Conservation (phyloP, 2,113 vertebrate genomes). For the Meles meles region DNA sequence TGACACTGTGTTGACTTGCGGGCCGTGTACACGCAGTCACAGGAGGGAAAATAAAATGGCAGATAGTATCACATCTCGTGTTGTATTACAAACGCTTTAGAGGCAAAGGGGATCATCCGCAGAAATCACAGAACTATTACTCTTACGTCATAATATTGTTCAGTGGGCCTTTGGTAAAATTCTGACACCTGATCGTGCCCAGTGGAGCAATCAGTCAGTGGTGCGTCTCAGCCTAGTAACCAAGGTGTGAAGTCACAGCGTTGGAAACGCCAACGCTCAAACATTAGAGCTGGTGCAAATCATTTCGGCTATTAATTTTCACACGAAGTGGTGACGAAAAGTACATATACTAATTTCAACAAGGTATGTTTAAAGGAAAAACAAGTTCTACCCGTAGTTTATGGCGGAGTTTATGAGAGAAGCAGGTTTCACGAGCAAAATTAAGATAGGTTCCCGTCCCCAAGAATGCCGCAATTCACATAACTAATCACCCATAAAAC, state of each 20-base stretch:
- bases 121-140: background rate
- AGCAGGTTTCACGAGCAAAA: constrained; percentile 57
- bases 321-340: background rate
- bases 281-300: background rate
- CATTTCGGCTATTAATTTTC: background rate
- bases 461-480: constrained; percentile 74
- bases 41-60: background rate
- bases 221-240: background rate
- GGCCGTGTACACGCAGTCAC: background rate
- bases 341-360: background rate
- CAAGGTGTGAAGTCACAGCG: background rate
- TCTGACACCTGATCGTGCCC: background rate
- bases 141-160: background rate
- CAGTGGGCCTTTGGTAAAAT: constrained; percentile 44
- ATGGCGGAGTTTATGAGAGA: background rate
- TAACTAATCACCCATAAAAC: constrained; percentile 87
- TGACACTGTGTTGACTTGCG: accelerated
- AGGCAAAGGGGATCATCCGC: background rate
- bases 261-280: background rate
- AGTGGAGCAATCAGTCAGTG: background rate
- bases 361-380: background rate
- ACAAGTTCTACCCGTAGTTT: background rate
- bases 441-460: constrained; percentile 70
- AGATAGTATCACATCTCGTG: background rate
- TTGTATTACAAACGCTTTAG: constrained; percentile 8